Percentiles rank a stretch among this genome's conserved stretches.
phyloP scores from a whole-genome alignment of 1,140 invertebrate genomes.

The Phymorhynchus buccinoides region DNA sequence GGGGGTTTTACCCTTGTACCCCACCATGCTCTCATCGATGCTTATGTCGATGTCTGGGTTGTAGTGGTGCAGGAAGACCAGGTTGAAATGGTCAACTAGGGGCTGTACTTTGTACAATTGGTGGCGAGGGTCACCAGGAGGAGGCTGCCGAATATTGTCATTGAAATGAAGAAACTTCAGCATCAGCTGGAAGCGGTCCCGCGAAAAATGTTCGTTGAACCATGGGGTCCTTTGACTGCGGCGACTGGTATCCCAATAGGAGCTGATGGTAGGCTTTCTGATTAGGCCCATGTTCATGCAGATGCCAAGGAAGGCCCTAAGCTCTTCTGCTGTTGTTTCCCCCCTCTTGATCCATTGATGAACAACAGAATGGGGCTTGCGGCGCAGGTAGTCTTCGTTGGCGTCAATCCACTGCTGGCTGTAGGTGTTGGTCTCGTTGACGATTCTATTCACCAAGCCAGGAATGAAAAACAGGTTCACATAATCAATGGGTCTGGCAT shows the following conservation, averaged over 20 bases:
- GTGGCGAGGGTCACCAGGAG: background rate
- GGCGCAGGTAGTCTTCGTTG: background rate
- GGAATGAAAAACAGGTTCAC: constrained; percentile 6
- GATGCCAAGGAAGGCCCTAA: background rate
- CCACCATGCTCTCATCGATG: too few species aligned
- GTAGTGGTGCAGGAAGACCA: background rate
- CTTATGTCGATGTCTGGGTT: too few species aligned
- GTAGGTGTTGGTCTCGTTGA: background rate
- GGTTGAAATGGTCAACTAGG: background rate
- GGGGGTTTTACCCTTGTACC: constrained; percentile 17
- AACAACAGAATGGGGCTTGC: background rate
- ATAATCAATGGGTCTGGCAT: constrained; percentile 4
- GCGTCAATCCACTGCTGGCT: background rate
- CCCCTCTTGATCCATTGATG: constrained; percentile 20
- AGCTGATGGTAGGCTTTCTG: constrained; percentile 1
- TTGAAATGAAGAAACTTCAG: constrained; percentile 18
- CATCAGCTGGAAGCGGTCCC: constrained; percentile 1
- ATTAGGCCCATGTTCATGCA: constrained; percentile 9
- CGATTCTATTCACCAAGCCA: background rate
- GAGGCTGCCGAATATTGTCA: background rate
- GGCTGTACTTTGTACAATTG: constrained; percentile 2
- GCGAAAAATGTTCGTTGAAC: constrained; percentile 7
- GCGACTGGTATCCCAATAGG: constrained; percentile 1
- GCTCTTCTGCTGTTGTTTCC: background rate
- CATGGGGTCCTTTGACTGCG: background rate